phyloP scores from a whole-genome alignment of 1,140 invertebrate genomes.

The Tyrophagus putrescentiae region DNA sequence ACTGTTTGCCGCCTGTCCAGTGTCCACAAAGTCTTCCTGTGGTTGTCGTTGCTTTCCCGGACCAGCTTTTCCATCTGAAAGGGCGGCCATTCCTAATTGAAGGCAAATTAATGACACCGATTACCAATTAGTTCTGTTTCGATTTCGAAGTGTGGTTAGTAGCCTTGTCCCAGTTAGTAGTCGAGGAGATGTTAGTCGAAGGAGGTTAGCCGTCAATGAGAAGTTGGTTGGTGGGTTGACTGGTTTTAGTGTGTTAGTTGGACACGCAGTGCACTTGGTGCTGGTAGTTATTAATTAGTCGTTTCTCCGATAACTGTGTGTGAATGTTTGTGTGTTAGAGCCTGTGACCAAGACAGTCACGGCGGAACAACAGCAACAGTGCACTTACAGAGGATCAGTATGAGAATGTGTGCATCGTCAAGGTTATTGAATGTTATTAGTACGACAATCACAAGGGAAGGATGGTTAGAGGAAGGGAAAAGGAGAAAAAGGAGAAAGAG shows the following conservation, averaged over 20 bases:
- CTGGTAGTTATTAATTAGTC: no score
- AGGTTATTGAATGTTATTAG: no score
- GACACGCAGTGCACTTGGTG: not conserved
- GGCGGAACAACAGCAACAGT: no score
- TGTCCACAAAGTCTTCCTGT: slow-evolving; percentile 6
- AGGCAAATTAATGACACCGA: not conserved
- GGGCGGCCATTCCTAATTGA: not conserved
- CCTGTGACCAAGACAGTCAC: no score
- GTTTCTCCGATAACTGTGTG: no score
- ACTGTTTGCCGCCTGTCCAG: slow-evolving; percentile 1
- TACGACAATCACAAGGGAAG: no score
- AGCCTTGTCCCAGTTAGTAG: not conserved
- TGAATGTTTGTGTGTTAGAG: no score
- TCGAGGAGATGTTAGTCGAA: not conserved
- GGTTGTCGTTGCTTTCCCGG: no score
- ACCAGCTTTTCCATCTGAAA: not conserved
- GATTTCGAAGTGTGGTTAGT: no score
- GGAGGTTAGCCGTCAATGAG: not conserved
- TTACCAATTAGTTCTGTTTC: not conserved
- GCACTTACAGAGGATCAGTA: no score
- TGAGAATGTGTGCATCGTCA: no score
- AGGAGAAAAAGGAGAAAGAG: not conserved
- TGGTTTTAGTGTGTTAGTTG: not conserved
- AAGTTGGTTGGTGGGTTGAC: not conserved
- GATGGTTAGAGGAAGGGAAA: no score